Base-by-base conservation (phyloP, 2,113 vertebrate species). In the Chionomys nivalis region DNA sequence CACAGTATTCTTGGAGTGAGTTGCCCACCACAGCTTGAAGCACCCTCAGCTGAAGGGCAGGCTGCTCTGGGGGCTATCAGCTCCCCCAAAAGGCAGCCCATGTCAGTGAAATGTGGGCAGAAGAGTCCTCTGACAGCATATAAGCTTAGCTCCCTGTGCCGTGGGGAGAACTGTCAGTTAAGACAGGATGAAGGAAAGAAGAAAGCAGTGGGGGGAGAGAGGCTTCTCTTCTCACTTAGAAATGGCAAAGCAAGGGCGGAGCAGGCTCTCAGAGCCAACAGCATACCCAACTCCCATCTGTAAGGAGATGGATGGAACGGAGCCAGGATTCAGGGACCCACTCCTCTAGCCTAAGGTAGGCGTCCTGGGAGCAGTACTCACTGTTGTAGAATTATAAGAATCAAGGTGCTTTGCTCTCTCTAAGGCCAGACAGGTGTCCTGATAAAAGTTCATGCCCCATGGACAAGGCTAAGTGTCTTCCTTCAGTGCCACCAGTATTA, bases 281-380 rank as follows among this genome's bases (percentile, higher is more conserved):
- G 13, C 2, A 1, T 0, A 0, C 0, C 0, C 0, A 5, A 4
- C 61, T 12, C 1, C 7, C 14, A 0, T 58, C 49, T 73, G 66
- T 39, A 5, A 49, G 87, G 65, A 10, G 31, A 33, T 7, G 19
- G 3, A 33, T 14, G 55, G 2, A 31, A 7, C 0, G 7, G 58
- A 1, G 63, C 31, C 6, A 2, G 70, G 70, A 49, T 36, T 24
- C 49, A 0, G 3, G 13, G 0, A 11, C 3, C 26, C 1, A 0
- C 33, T 5, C 47, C 33, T 42, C 82, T 2, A 1, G 1, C 14
- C 70, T 14, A 0, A 14, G 0, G 0, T 0, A 5, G 2, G 42
- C 26, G 3, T 24, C 44, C 14, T 28, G 75, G 23, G 7, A 16
- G 14, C 11, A 11, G 47, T 4, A 26, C 0, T 0, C 2, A 0